phyloP scores from a whole-genome alignment of 2,113 vertebrate species.

The Chloropsis cyanopogon region DNA sequence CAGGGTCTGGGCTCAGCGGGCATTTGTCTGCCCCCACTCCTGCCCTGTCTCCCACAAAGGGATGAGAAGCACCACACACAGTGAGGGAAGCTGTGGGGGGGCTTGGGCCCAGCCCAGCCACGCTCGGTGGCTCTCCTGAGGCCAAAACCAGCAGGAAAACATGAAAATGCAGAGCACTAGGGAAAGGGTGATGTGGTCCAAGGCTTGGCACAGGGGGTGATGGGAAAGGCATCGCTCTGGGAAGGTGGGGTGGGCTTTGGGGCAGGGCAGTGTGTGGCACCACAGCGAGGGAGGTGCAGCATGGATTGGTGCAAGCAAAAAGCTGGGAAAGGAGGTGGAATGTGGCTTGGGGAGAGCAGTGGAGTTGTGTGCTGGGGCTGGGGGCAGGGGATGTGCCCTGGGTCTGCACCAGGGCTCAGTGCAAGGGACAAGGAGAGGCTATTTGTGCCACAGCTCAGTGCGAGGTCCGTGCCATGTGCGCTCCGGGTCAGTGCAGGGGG shows the following conservation, averaged over 20 bases:
- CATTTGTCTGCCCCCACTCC: rapidly evolving
- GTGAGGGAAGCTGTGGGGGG: rapidly evolving
- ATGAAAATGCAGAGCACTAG: neutral
- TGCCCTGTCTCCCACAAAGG: neutral
- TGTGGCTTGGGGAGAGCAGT: rapidly evolving
- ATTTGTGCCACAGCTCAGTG: neutral
- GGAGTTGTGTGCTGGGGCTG: rapidly evolving
- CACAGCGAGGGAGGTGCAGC: neutral
- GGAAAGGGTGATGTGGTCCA: neutral
- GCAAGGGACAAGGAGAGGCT: neutral
- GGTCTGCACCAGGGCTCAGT: neutral
- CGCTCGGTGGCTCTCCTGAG: rapidly evolving
- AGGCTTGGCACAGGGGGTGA: rapidly evolving
- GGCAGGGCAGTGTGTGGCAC: neutral
- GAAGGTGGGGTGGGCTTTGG: rapidly evolving
- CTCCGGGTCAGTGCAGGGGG: neutral
- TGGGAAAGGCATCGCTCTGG: rapidly evolving
- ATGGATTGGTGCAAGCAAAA: neutral
- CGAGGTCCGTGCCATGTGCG: neutral
- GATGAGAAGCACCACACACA: neutral
- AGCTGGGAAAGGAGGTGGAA: neutral
- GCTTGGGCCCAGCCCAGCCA: neutral
- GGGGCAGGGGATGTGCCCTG: neutral
- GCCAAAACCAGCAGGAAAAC: neutral
- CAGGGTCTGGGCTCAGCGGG: neutral